A percentile compares a stretch with the other conserved stretches of the same genome.
Evolutionary conservation across 2,113 vertebrate species (phyloP).

Genomic region (Cyanoramphus novaezelandiae): DNA sequence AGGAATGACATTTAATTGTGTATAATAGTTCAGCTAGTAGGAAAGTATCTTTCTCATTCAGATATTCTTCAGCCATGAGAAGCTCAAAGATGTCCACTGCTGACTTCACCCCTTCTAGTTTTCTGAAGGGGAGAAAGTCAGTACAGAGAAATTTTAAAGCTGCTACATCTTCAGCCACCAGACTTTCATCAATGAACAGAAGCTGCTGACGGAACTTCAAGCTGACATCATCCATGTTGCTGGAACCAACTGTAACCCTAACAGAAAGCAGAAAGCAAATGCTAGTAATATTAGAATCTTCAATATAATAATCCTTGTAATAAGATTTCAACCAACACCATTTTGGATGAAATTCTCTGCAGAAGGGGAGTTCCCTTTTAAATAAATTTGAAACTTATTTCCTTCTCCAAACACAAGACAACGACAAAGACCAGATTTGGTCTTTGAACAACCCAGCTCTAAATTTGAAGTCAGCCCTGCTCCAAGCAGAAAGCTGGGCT

Average conservation of each 20-base stretch:
- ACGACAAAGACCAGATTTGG: not conserved
- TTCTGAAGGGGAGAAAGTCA: slow-evolving; percentile 37
- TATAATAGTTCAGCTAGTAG: slow-evolving; percentile 76
- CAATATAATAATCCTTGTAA: not conserved
- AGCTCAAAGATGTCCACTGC: slow-evolving; percentile 64
- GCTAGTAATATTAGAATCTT: not conserved
- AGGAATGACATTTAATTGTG: slow-evolving; percentile 18
- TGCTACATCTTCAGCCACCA: slow-evolving; percentile 64
- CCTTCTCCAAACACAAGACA: not conserved
- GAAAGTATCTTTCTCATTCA: slow-evolving; percentile 56
- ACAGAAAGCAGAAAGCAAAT: not conserved
- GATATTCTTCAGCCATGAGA: slow-evolving; percentile 19
- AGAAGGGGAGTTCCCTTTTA: not conserved
- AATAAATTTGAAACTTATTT: not conserved
- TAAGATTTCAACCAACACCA: not conserved
- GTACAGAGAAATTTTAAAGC: slow-evolving; percentile 76
- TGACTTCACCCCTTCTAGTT: slow-evolving; percentile 37
- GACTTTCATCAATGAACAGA: slow-evolving; percentile 27
- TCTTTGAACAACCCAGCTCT: not conserved
- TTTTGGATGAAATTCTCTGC: not conserved
- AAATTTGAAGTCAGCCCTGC: not conserved
- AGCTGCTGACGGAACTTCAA: slow-evolving; percentile 40
- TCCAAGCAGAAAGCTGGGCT: not conserved
- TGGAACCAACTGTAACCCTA: not conserved
- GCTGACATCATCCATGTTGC: not conserved